A percentile compares a stretch with the other conserved stretches of the same genome.
phyloP scores from a whole-genome alignment of 2,797 vertebrate species.

The Megaceryle alcyon region DNA sequence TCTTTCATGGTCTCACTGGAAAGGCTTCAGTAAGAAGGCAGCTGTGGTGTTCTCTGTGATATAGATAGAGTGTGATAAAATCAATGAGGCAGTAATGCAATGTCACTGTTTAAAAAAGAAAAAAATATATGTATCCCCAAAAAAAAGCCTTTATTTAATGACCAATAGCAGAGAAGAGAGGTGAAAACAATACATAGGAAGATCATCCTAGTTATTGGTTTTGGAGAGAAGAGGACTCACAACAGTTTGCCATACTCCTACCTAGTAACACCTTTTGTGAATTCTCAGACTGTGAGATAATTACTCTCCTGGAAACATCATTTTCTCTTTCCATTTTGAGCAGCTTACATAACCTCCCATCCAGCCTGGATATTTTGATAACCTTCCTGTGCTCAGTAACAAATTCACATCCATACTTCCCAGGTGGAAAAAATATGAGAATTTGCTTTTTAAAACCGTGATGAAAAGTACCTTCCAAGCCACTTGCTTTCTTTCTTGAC shows the following conservation, averaged over 20 bases:
- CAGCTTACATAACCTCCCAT: neutral
- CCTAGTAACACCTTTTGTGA: neutral
- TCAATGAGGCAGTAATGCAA: neutral
- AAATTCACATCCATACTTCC: neutral
- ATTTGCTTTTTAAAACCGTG: neutral
- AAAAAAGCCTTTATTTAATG: neutral
- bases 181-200: neutral
- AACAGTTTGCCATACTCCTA: neutral
- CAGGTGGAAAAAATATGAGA: neutral
- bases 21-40: neutral
- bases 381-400: neutral
- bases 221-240: neutral
- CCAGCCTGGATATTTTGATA: neutral
- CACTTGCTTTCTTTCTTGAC: neutral
- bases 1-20: neutral
- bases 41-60: neutral
- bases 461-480: neutral
- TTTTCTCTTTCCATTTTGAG: neutral
- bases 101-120: neutral
- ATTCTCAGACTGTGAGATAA: neutral
- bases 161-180: neutral
- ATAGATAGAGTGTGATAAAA: neutral
- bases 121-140: accelerated
- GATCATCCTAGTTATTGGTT: neutral
- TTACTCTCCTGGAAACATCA: neutral